These are phyloP conservation scores for Macrostomum cliftonense DNA, from an alignment of 2,888 invertebrate genomes.

Conservation along the genomic window DNA sequence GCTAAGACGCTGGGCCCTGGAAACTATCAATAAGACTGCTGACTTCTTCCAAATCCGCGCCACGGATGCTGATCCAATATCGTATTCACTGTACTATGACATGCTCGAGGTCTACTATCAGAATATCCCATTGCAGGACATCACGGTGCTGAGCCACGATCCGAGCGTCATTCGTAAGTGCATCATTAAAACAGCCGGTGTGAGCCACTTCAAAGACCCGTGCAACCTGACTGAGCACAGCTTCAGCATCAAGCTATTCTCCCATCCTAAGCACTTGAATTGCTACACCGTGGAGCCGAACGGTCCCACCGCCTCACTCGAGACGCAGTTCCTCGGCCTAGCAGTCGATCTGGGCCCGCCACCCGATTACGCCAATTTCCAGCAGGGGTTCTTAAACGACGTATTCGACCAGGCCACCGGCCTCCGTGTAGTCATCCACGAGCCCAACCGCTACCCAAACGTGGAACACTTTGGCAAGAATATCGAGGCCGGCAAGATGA, in stretches of 20 bases:
- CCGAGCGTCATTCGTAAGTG: constrained; percentile 6
- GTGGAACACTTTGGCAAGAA: constrained; percentile 5
- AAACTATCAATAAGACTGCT: neutral
- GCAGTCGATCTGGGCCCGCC: constrained; percentile 6
- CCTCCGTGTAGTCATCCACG: constrained; percentile 5
- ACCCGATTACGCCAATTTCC: constrained; percentile 7
- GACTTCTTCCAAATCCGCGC: neutral
- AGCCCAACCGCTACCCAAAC: constrained; percentile 5
- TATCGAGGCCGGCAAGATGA: constrained; percentile 8
- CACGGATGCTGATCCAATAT: neutral
- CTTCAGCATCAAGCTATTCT: constrained; percentile 3
- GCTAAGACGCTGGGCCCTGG: constrained; percentile 3
- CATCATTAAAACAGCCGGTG: neutral
- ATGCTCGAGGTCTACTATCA: constrained; percentile 5
- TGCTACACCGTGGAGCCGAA: constrained; percentile 8
- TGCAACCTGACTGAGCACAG: neutral
- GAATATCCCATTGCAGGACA: neutral
- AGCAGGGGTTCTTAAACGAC: constrained; percentile 6
- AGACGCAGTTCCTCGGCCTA: neutral
- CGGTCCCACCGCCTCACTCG: neutral
- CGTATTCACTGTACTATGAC: neutral
- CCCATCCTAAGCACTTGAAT: constrained; percentile 6
- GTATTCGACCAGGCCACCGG: constrained; percentile 7
- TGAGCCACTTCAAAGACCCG: constrained; percentile 4
- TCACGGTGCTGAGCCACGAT: constrained; percentile 1